Evolutionary conservation across 2,113 vertebrate species (phyloP), one percentile per base, ranked within the genome.

Genomic region (Micromys minutus): DNA sequence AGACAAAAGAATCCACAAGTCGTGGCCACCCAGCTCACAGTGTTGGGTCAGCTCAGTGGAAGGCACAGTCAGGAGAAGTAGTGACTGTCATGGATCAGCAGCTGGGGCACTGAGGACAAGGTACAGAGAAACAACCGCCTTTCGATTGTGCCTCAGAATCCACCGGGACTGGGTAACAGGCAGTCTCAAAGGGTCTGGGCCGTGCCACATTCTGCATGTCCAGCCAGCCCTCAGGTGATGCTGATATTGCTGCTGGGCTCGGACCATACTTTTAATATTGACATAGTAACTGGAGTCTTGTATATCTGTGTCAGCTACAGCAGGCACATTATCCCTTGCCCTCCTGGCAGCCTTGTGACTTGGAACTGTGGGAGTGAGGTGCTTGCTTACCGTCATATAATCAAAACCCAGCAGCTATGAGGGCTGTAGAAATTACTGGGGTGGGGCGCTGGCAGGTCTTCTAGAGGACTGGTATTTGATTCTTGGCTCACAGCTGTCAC

Each of bases 161-260:
- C 16, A 52, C 6, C 34, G 57, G 15, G 52, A 16, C 36, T 65
- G 61, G 55, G 7, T 92, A 72, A 52, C 34, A 74, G 21, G 86
- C n/a, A 0, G 0, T 36, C 24, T 88, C 24, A 12, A n/a, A 9
- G 22, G 36, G 5, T 76, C 50, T 71, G 5, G 65, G 1, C 15
- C 9, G 8, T 4, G 0, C 81, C 55, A 39, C 9, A 50, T 16
- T n/a, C 59, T 81, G 50, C 31, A 15, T 69, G 57, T 61, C 39
- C 45, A 59, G 12, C 52, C 3, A 39, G 36, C 22, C n/a, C 67
- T 39, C 13, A 13, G 29, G n/a, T 26, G 34, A n/a, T 47, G 24
- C 42, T 12, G 4, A 47, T 7, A 1, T 11, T 36, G 21, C 47
- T 47, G 22, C 76, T 87, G 17, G 55, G 87, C 39, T 34, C n/a